Conservation (phyloP, 2,113 vertebrate genomes). For the Aythya baeri region DNA sequence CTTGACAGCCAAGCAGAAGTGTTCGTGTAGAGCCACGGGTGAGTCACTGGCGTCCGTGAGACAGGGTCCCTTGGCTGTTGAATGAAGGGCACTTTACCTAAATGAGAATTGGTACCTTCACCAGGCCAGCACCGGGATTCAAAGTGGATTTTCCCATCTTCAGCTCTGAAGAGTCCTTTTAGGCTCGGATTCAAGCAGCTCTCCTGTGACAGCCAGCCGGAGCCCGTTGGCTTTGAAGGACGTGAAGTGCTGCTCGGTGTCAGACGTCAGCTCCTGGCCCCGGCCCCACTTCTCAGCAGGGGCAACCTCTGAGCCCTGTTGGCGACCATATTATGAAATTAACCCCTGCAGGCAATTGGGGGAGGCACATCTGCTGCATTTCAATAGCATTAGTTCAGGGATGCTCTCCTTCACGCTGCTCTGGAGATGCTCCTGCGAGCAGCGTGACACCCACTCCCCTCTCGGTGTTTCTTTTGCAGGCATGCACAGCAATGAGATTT, state of each 20-base stretch:
- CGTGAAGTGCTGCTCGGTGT: rapidly evolving
- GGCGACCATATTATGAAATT: neutral
- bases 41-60: neutral
- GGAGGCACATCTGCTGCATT: neutral
- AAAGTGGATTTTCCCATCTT: neutral
- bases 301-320: neutral
- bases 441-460: neutral
- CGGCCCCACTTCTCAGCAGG: neutral
- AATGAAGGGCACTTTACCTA: neutral
- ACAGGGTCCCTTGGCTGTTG: neutral
- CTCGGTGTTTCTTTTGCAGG: neutral
- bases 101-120: neutral
- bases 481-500: neutral
- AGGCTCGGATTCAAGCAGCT: neutral
- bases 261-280: neutral
- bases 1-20: neutral
- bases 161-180: neutral
- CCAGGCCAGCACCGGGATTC: neutral
- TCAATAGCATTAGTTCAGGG: neutral
- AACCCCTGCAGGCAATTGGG: neutral
- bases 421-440: neutral
- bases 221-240: neutral
- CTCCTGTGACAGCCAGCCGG: neutral
- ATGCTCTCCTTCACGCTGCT: neutral
- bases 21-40: rapidly evolving